phyloP scores from a whole-genome alignment of 2,113 vertebrate genomes.

The Lepisosteus osseus region DNA sequence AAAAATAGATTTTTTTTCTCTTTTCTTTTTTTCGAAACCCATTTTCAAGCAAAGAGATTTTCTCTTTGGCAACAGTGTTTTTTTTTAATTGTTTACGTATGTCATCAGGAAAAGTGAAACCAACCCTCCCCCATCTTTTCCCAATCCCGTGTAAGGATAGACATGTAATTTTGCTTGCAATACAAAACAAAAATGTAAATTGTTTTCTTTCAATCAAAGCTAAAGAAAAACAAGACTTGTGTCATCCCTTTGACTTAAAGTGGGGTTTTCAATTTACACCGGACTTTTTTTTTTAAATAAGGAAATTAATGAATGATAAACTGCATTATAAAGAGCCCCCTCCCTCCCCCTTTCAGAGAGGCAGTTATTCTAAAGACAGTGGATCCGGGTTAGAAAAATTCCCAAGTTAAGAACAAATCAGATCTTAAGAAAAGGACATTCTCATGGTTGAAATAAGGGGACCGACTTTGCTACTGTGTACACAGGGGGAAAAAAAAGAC shows the following conservation, averaged over 20 bases:
- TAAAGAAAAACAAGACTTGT: constrained; percentile 55
- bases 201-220: constrained; percentile 66
- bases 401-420: constrained; percentile 72
- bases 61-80: constrained; percentile 99
- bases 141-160: constrained; percentile 86
- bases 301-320: constrained; percentile 75
- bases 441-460: constrained; percentile 70
- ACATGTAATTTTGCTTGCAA: constrained; percentile 93
- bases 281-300: constrained; percentile 68
- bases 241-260: constrained; percentile 79
- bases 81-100: constrained; percentile 93
- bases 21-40: constrained; percentile 97
- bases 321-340: constrained; percentile 70
- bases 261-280: constrained; percentile 85
- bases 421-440: constrained; percentile 68
- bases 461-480: constrained; percentile 88
- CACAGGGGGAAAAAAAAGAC: constrained; percentile 94
- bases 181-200: constrained; percentile 90
- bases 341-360: constrained; percentile 60
- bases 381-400: constrained; percentile 75
- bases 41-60: constrained; percentile 99
- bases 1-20: constrained; percentile 99
- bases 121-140: constrained; percentile 86
- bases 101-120: constrained; percentile 90
- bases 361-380: constrained; percentile 72